Evolutionary conservation across 1,140 invertebrate species (phyloP).

Genomic region (Thaumatotibia leucotreta): DNA sequence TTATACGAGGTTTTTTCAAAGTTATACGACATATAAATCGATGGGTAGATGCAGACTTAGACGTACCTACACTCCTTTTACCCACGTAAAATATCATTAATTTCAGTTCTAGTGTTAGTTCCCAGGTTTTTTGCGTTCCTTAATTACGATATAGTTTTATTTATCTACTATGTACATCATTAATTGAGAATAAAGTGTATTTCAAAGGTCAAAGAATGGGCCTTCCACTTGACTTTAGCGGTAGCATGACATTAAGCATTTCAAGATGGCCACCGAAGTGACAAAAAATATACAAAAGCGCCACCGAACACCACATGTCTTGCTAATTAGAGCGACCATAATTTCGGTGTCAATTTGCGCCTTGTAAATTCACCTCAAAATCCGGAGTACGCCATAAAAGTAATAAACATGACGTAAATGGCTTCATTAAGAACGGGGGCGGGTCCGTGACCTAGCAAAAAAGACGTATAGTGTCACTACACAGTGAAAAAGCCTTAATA

Average conservation of each 20-base stretch:
- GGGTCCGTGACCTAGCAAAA: slow-evolving; percentile 58
- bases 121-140: no score
- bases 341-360: slow-evolving; percentile 64
- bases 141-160: no score
- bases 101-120: background rate
- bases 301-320: slow-evolving; percentile 30
- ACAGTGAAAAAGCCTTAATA: slow-evolving; percentile 43
- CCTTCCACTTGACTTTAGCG: background rate
- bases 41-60: no score
- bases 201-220: no score
- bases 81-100: no score
- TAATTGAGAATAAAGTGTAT: no score
- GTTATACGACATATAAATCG: background rate
- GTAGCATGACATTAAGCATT: slow-evolving; percentile 9
- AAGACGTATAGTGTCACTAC: slow-evolving; percentile 47
- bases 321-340: slow-evolving; percentile 47
- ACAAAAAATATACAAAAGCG: slow-evolving; percentile 26
- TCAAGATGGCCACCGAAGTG: background rate
- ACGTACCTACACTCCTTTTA: no score
- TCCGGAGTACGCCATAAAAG: slow-evolving; percentile 65
- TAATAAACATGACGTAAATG: slow-evolving; percentile 73
- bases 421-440: slow-evolving; percentile 67
- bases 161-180: no score
- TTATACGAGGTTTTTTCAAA: slow-evolving; percentile 8
- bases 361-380: slow-evolving; percentile 69